A percentile compares a stretch with the other conserved stretches of the same genome.
Conservation (phyloP, 2,113 vertebrate genomes). For the Morphnarchus princeps region DNA sequence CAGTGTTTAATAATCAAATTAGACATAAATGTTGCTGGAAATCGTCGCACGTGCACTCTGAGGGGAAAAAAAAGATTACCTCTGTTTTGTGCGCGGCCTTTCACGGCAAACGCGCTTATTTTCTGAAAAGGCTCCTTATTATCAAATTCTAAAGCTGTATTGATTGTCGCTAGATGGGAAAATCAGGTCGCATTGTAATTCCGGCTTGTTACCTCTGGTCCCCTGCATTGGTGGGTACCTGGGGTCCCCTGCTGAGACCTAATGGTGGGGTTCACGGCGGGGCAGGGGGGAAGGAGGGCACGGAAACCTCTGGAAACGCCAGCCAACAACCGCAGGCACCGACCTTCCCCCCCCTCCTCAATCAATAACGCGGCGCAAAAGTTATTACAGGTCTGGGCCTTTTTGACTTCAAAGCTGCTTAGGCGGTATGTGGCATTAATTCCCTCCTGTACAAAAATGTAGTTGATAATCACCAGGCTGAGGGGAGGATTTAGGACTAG, state of each 20-base stretch:
- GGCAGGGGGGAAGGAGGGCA: constrained; percentile 36
- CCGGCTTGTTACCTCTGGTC: constrained; percentile 26
- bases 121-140: constrained; percentile 60
- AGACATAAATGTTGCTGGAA: background rate
- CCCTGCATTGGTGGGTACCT: constrained; percentile 31
- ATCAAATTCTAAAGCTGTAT: constrained; percentile 70
- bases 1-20: background rate
- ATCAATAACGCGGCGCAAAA: constrained; percentile 65
- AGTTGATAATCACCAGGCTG: constrained; percentile 82
- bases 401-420: constrained; percentile 86
- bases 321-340: background rate
- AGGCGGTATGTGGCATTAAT: constrained; percentile 84
- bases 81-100: background rate
- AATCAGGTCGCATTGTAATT: constrained; percentile 56
- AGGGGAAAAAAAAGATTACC: background rate
- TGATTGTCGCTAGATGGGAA: constrained; percentile 62
- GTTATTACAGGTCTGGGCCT: constrained; percentile 75
- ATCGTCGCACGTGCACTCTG: background rate
- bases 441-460: constrained; percentile 84
- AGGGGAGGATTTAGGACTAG: constrained; percentile 80
- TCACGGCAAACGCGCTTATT: constrained; percentile 43
- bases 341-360: background rate
- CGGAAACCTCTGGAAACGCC: background rate
- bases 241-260: constrained; percentile 19
- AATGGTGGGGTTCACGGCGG: background rate